Evolutionary conservation across 2,113 vertebrate genomes (phyloP), one percentile per base, ranked within the genome.

Genomic region (Oceanites oceanicus): DNA sequence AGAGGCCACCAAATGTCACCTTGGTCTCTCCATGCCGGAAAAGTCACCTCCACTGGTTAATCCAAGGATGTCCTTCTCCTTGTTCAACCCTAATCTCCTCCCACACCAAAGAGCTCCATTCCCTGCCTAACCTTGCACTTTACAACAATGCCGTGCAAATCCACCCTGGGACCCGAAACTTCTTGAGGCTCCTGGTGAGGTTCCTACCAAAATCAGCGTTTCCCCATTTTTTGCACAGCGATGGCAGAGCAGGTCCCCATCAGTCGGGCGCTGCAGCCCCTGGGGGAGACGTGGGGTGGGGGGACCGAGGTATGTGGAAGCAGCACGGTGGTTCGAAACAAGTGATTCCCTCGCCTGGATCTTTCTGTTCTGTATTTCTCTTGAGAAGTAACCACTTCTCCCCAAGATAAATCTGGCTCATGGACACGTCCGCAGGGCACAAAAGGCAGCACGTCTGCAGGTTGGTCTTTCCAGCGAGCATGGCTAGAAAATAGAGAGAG

Each of bases 361-460:
- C 95, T 98, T 97, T 97, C 95, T 36, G 74, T 98, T 98, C 96
- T 97, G 94, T 96, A 97, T 96, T 90, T 90, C 90, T 87, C 78
- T 84, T 68, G 25, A 95, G 68, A 55, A 38, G 63, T 91, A 90
- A 92, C 93, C 94, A 97, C 95, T 96, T 97, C 96, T 97, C 96
- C 88, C 90, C 14, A 4, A 95, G 92, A 85, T 88, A 92, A 92
- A 97, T 94, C 80, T 76, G 92, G 86, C 97, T 87, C 66, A 4
- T 15, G 94, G 89, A 92, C 84, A 53, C 2, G 2, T 66, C 47
- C 2, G 26, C 59, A 13, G 62, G 85, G 38, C 4, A 6, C 72
- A 55, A 12, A 34, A 49, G 45, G 50, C 49, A 61, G 14, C 1
- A 5, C 3, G 1, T n/a, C 38, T 55, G 30, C 86, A 95, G 88